Conservation (phyloP, 2,113 vertebrate genomes). For the Arvicanthis niloticus region DNA sequence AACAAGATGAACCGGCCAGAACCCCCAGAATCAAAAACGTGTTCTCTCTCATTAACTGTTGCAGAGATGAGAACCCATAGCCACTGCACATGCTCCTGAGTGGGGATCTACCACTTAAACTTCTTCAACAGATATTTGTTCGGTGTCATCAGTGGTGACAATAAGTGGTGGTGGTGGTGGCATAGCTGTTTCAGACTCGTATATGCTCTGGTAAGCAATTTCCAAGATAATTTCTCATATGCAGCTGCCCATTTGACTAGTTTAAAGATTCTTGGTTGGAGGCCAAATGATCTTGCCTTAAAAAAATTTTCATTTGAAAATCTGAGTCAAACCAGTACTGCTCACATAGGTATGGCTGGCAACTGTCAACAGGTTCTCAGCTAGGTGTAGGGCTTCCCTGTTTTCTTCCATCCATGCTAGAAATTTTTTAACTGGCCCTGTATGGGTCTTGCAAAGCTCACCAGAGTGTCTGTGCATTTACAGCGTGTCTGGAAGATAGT, state of each 20-base stretch:
- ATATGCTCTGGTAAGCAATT: neutral
- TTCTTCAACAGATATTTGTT: constrained; percentile 18
- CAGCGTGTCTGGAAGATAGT: too few relatives aligned
- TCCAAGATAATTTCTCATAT: neutral
- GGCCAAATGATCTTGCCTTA: neutral
- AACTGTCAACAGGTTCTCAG: neutral
- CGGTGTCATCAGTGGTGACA: neutral
- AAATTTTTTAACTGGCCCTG: neutral
- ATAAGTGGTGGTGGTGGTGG: neutral
- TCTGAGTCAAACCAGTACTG: neutral
- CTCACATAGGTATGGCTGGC: too few relatives aligned
- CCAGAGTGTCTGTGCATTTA: neutral
- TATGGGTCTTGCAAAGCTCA: too few relatives aligned
- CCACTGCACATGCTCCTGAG: neutral
- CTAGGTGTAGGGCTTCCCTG: too few relatives aligned
- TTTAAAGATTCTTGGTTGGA: neutral
- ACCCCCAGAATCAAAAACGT: neutral
- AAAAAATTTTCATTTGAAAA: neutral
- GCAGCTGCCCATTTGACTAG: neutral
- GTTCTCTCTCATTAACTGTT: neutral
- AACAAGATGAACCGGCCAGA: neutral
- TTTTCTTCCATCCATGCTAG: neutral
- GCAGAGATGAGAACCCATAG: neutral
- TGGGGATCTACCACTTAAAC: neutral
- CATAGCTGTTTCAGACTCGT: neutral